These are phyloP conservation scores for Neodiprion pinetum DNA, from an alignment of 1,140 invertebrate genomes.

Conservation along the genomic window DNA sequence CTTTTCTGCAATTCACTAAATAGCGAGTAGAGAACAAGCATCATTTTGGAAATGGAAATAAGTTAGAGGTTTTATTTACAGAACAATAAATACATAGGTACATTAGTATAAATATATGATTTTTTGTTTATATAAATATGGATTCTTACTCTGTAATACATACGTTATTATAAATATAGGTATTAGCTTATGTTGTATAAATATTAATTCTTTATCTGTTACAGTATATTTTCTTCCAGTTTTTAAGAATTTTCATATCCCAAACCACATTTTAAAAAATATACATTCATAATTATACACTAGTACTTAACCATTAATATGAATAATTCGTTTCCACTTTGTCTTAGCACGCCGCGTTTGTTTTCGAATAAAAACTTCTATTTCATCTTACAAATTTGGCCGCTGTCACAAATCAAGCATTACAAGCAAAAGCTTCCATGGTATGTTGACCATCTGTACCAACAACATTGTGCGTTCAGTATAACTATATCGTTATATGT, in stretches of 20 bases:
- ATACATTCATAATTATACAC: not conserved
- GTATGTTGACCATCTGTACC: not conserved
- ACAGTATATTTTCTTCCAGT: too few relatives aligned
- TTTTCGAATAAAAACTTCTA: not conserved
- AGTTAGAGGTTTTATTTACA: constrained; percentile 2
- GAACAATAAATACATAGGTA: not conserved
- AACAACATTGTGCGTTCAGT: not conserved
- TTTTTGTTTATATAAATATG: not conserved
- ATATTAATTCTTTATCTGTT: too few relatives aligned
- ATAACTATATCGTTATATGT: not conserved
- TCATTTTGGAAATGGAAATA: not conserved
- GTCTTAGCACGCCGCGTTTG: not conserved
- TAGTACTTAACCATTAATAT: not conserved
- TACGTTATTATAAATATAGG: not conserved
- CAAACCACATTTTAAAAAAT: not conserved
- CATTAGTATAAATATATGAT: not conserved
- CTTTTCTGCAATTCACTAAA: too few relatives aligned
- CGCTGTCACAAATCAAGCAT: not conserved
- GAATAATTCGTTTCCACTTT: not conserved
- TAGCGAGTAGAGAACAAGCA: too few relatives aligned
- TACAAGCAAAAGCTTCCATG: not conserved
- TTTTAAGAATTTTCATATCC: not conserved
- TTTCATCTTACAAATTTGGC: not conserved
- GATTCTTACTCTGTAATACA: not conserved
- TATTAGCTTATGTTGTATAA: not conserved